Evolutionary conservation across 2,113 vertebrate genomes (phyloP), one percentile per base, ranked within the genome.

Genomic region (Prinia subflava): DNA sequence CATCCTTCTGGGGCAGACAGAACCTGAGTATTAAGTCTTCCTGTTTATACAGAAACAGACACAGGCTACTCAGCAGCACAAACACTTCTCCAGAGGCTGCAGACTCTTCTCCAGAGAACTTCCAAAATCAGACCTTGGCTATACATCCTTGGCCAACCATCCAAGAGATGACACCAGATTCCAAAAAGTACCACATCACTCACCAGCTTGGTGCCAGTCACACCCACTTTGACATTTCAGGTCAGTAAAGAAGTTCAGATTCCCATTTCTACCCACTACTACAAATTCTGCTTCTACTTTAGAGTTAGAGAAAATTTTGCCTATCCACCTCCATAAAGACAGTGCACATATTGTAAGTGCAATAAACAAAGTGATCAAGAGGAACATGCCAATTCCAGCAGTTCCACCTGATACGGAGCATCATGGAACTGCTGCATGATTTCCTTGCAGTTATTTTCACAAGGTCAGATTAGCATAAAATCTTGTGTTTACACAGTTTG

Each of bases 1-100:
- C 71, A 69, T 94, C 95, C 83, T 93, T 89, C 89, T 83, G 65
- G 37, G 92, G 62, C 80, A 91, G 47, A 52, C 25, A 47, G 37
- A 60, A 60, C 12, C 13, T 21, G 28, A 37, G 47, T 41, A 55
- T 35, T 90, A 62, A 62, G 23, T 68, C 60, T 87, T 80, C 83
- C 60, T 89, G 65, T 89, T 94, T 90, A 78, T 28, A 88, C 6
- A 87, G 28, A 75, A 89, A 71, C 24, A 94, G 57, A 60, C 44
- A 96, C 68, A 68, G 11, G 13, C 44, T 25, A 62, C 39, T 24
- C 10, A 5, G 57, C 60, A 27, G 28, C 13, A 5, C 33, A 81
- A 79, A 87, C n/a, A 42, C 4, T 44, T 52, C 56, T 39, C 27
- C 50, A 69, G 27, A 88, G 83, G 74, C 55, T 1, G 0, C 71